These are phyloP conservation scores for Mythimna pallens DNA, from an alignment of 2,888 invertebrate species.

Conservation along the genomic window DNA sequence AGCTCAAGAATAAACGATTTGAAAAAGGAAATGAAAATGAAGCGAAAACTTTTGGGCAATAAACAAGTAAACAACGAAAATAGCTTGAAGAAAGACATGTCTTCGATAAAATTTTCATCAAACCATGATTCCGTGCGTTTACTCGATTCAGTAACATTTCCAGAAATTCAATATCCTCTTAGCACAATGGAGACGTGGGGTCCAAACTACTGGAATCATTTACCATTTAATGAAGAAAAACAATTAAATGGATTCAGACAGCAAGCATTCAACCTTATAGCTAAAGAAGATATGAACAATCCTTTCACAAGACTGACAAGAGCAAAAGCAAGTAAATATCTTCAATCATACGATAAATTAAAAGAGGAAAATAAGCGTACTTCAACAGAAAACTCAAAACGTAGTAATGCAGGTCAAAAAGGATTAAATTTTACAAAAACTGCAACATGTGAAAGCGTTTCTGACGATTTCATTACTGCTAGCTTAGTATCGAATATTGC, in stretches of 20 bases:
- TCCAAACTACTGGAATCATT: slow-evolving; percentile 75
- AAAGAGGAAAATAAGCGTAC: slow-evolving; percentile 39
- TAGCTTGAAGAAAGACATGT: slow-evolving; percentile 26
- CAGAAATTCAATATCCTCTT: slow-evolving; percentile 82
- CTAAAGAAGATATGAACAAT: slow-evolving; percentile 18
- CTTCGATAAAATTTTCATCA: background rate
- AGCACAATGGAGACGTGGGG: slow-evolving; percentile 77
- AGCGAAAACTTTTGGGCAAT: slow-evolving; percentile 60
- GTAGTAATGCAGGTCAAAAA: slow-evolving; percentile 35
- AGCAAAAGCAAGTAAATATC: slow-evolving; percentile 36
- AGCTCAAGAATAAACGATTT: slow-evolving; percentile 55
- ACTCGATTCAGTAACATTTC: slow-evolving; percentile 71
- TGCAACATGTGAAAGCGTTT: slow-evolving; percentile 39
- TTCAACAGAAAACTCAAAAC: slow-evolving; percentile 46
- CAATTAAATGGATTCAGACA: slow-evolving; percentile 28
- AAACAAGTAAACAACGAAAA: slow-evolving; percentile 36
- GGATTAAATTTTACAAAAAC: slow-evolving; percentile 49
- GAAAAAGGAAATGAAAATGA: slow-evolving; percentile 66
- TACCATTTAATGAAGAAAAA: slow-evolving; percentile 52
- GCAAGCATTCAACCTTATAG: slow-evolving; percentile 23
- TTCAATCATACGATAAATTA: slow-evolving; percentile 48
- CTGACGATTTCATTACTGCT: slow-evolving; percentile 44
- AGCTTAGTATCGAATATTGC: slow-evolving; percentile 25
- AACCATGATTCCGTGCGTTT: slow-evolving; percentile 54
- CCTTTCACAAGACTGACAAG: slow-evolving; percentile 35